Base-by-base conservation (phyloP, 2,888 invertebrate species). In the Aromia moschata region DNA sequence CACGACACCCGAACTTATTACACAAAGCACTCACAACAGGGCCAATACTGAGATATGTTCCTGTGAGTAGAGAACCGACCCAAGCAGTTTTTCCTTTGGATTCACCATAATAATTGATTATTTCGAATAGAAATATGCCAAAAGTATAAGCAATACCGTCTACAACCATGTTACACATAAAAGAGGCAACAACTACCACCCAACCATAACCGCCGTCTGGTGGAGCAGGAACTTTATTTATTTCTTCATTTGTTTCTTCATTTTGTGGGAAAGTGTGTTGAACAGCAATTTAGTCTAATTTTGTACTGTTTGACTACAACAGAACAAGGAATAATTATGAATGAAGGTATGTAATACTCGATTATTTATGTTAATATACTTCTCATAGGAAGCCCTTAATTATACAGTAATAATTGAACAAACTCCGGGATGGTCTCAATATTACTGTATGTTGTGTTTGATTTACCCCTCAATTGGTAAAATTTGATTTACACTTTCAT, bases 81-180 rank as follows among this genome's bases (percentile, higher is more conserved):
- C 96, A 94, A 47, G 98, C 94, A 30, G 91, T 91, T 66, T 89
- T 93, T 54, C 93, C 93, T 93, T 92, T 92, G 52, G 93, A 91
- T 76, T 91, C 92, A 17, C 88, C 88, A 79, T 94, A 99, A 77
- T 89, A 89, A 1, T 81, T 83, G 59, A 91, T 91, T 73, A 94
- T 89, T 74, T 92, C 89, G 15, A 87, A 86, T 43, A 94, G 85
- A 83, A 95, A 94, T 76, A 98, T 91, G 53, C 98, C 98, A 80
- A 98, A 99, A 3, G 97, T 95, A 82, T 98, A 98, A 10, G 96
- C 94, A 64, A 98, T 96, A 71, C 96, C 98, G 80, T 99, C 98
- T 56, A 99, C 96, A 71, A 98, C 92, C 84, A 98, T 88, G 86
- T 98, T 98, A 82, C 95, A 95, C 88, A 98, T 89, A 82, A 98